Conservation (phyloP, 2,888 invertebrate genomes). For the Nemoura dubitans region DNA sequence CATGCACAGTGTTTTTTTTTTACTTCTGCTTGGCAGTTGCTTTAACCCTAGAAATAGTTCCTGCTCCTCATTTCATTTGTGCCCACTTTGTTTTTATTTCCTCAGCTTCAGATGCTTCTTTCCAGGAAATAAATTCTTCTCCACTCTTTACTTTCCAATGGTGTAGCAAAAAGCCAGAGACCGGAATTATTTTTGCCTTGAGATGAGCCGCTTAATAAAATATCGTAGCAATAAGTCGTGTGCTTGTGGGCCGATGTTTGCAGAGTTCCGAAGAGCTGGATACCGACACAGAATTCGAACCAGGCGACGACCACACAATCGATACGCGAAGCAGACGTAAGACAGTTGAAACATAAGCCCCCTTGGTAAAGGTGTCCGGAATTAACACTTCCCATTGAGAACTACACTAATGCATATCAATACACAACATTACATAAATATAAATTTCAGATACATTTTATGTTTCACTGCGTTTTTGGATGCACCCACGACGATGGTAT, state of each 20-base stretch:
- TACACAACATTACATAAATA: background rate
- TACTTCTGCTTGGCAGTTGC: background rate
- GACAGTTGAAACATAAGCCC: slow-evolving; percentile 54
- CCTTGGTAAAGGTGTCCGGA: background rate
- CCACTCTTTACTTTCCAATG: background rate
- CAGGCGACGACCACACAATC: slow-evolving; percentile 74
- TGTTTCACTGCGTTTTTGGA: background rate
- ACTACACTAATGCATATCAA: background rate
- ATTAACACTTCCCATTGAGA: background rate
- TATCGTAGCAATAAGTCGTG: slow-evolving; percentile 41
- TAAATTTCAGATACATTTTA: too few species aligned
- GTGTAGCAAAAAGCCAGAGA: background rate
- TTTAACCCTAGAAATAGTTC: background rate
- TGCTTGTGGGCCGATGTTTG: slow-evolving; percentile 51
- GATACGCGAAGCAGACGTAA: slow-evolving; percentile 74
- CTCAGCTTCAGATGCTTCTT: background rate
- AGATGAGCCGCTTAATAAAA: slow-evolving; percentile 13
- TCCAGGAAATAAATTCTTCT: background rate
- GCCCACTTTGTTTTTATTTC: background rate
- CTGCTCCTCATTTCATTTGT: background rate
- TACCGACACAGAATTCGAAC: slow-evolving; percentile 75
- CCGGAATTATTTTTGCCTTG: slow-evolving; percentile 49
- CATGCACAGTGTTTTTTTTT: background rate
- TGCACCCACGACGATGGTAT: background rate
- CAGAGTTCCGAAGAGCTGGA: slow-evolving; percentile 75